phyloP scores from a whole-genome alignment of 2,888 invertebrate species.

The Epirrita christyi region DNA sequence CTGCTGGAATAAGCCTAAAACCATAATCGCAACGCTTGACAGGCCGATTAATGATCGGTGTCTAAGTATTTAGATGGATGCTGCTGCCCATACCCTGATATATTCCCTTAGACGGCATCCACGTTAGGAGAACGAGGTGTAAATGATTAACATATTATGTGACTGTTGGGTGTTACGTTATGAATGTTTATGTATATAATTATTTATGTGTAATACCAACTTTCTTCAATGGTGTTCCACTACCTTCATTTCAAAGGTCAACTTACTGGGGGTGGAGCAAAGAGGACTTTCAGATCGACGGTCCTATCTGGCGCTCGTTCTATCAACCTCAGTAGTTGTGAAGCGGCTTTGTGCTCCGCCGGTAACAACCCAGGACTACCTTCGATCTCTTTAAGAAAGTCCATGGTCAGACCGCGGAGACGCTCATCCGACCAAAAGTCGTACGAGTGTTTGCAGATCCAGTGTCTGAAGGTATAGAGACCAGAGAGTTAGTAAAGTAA shows the following conservation, averaged over 20 bases:
- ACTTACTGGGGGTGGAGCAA: conserved; percentile 88
- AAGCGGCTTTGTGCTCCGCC: conserved; percentile 95
- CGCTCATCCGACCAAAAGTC: conserved; percentile 92
- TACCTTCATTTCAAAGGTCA: neutral
- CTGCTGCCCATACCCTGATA: too few species aligned
- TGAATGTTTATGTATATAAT: too few species aligned
- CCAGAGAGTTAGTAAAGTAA: neutral
- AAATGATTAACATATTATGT: too few species aligned
- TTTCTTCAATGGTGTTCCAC: neutral
- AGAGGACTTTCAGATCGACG: conserved; percentile 86
- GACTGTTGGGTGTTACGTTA: too few species aligned
- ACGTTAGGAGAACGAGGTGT: too few species aligned
- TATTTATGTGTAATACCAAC: too few species aligned
- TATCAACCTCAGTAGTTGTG: conserved; percentile 90
- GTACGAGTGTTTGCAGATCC: conserved; percentile 96
- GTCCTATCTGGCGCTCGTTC: conserved; percentile 85
- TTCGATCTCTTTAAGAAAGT: conserved; percentile 95
- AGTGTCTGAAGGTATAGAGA: conserved; percentile 85
- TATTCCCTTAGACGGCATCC: too few species aligned
- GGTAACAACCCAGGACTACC: conserved; percentile 92
- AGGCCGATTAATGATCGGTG: too few species aligned
- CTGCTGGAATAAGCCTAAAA: too few species aligned
- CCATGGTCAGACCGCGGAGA: conserved; percentile 91
- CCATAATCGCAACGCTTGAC: too few species aligned
- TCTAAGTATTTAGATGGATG: too few species aligned